These are phyloP conservation scores for Therioaphis trifolii DNA, from an alignment of 2,888 invertebrate species.

Conservation along the genomic window DNA sequence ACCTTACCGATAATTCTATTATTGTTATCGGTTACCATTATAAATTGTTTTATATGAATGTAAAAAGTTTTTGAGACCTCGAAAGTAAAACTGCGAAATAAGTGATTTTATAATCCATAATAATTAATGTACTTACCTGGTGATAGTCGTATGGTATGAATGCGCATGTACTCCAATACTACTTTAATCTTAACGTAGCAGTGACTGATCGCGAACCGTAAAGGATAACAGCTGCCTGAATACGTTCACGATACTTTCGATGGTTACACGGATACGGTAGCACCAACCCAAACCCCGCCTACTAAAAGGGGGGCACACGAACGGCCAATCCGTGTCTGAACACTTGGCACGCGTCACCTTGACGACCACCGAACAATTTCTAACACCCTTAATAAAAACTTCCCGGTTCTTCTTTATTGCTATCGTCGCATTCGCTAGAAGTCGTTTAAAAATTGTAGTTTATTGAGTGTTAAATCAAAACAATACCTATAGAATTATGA, in stretches of 20 bases:
- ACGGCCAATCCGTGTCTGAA: slow-evolving; percentile 54
- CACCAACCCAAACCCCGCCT: slow-evolving; percentile 55
- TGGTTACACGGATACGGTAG: slow-evolving; percentile 50
- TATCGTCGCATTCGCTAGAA: background rate
- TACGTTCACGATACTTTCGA: slow-evolving; percentile 32
- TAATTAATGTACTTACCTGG: background rate
- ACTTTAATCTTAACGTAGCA: background rate
- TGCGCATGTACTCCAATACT: background rate
- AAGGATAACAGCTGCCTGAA: slow-evolving; percentile 47
- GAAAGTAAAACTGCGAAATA: too few relatives aligned
- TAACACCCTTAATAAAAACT: slow-evolving; percentile 39
- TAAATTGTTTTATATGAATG: too few relatives aligned
- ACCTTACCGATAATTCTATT: too few relatives aligned
- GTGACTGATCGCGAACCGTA: slow-evolving; percentile 43
- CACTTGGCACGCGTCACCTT: slow-evolving; percentile 61
- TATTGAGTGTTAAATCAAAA: background rate
- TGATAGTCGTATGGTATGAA: background rate
- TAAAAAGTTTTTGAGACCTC: too few relatives aligned
- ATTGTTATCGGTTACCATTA: too few relatives aligned
- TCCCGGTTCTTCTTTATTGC: slow-evolving; percentile 22
- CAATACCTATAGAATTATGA: too few relatives aligned
- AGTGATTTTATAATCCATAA: background rate
- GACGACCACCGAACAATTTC: slow-evolving; percentile 44
- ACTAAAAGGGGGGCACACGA: slow-evolving; percentile 48
- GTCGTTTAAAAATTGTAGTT: background rate